Evolutionary conservation across 2,888 invertebrate genomes (phyloP), one percentile per base, ranked within the genome.

Genomic region (Gandaritis pyraliata): DNA sequence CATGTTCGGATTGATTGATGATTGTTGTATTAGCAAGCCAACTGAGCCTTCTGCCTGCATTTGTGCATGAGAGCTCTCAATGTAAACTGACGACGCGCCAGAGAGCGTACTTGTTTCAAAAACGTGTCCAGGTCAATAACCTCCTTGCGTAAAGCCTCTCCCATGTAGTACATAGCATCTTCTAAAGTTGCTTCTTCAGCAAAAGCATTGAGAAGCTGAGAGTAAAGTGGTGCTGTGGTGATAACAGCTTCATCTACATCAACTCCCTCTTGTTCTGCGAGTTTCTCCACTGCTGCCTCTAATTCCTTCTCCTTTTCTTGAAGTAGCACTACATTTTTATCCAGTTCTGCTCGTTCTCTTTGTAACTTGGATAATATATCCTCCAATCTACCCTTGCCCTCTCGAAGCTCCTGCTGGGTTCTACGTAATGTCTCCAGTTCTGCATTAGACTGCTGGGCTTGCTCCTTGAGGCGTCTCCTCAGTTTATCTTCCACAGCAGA

Each of bases 101-200:
- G 91, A 68, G 97, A 96, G 68, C 99, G 95, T 1, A 99, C 98
- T 93, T 98, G 97, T 90, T 98, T 98, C 75, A 99, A 94, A 92
- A 99, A 99, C 57, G 97, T 96, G 81, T 99, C 99, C 78, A 99
- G 92, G 91, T 98, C 98, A 78, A 99, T 97, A 7, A 98, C 97
- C 65, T 97, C 96, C 74, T 97, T 96, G 68, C 98, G 94, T 64
- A 99, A 88, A 10, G 98, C 98, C 92, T 99, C 98, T 8, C 98
- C 98, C 89, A 99, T 95, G 83, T 98, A 98, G 86, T 99, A 99
- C 81, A 99, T 98, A 65, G 98, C 97, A 93, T 99, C 99, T 93
- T 99, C 99, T 55, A 97, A 95, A 13, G 99, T 98, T 66, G 99
- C 98, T 93, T 99, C 99, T 87, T 99, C 98, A 52, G 98, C 98